A percentile compares a stretch with the other conserved stretches of the same genome.
These are phyloP conservation scores for Leptopilina clavipes DNA, from an alignment of 1,140 invertebrate species.

Conservation along the genomic window DNA sequence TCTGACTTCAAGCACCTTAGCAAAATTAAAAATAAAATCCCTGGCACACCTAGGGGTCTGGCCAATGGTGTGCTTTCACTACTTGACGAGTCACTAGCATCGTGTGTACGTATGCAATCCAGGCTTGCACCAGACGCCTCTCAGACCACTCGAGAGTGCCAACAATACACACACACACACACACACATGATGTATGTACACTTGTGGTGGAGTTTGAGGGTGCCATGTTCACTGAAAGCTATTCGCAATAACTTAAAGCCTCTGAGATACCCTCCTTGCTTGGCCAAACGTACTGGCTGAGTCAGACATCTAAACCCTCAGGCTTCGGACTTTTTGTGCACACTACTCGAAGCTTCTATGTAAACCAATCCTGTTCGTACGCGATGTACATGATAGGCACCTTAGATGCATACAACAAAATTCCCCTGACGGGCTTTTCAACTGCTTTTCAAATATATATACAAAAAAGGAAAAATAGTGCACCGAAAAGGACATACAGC, in stretches of 20 bases:
- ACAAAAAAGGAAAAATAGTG: no score
- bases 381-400: constrained; percentile 29
- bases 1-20: no score
- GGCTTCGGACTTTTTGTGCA: constrained; percentile 16
- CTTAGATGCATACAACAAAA: constrained; percentile 3
- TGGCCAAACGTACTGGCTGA: constrained; percentile 25
- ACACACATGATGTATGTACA: no score
- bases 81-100: constrained; percentile 10
- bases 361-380: constrained; percentile 24
- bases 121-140: constrained; percentile 26
- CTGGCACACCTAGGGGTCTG: not conserved
- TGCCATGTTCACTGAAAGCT: not conserved
- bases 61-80: constrained; percentile 7
- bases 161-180: not conserved
- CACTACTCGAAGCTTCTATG: constrained; percentile 27
- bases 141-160: not conserved
- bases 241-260: constrained; percentile 30
- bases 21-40: no score
- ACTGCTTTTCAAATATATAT: constrained; percentile 7
- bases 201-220: not conserved
- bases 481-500: not conserved
- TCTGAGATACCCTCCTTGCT: not conserved
- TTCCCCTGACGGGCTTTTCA: not conserved
- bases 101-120: constrained; percentile 11
- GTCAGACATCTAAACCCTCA: constrained; percentile 32